These are phyloP conservation scores for Aeoliscus strigatus DNA, from an alignment of 2,797 vertebrate species.

Conservation along the genomic window DNA sequence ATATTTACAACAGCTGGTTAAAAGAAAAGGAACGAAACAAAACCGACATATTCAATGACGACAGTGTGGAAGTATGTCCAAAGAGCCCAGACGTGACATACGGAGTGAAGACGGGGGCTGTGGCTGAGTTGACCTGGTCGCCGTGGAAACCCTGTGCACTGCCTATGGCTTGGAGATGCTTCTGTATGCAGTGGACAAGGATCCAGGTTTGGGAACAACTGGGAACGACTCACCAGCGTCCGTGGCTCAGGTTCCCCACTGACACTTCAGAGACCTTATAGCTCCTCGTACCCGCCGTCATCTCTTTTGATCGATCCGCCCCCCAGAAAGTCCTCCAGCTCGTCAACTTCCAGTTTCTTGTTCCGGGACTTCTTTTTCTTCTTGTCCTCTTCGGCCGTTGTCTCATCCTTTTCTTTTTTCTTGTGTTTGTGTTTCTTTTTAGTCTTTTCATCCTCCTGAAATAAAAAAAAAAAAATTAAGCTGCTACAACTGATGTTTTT, in stretches of 20 bases:
- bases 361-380: constrained; percentile 72
- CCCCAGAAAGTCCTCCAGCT: constrained; percentile 92
- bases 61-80: constrained; percentile 37
- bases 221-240: too few relatives aligned
- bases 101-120: constrained; percentile 16
- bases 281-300: constrained; percentile 92
- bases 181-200: too few relatives aligned
- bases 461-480: too few relatives aligned
- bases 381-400: constrained; percentile 69
- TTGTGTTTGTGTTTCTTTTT: constrained; percentile 89
- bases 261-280: constrained; percentile 71
- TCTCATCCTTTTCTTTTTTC: constrained; percentile 79
- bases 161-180: constrained; percentile 65
- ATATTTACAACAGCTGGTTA: constrained; percentile 47
- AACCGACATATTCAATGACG: constrained; percentile 14
- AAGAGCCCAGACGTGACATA: constrained; percentile 16
- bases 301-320: constrained; percentile 76
- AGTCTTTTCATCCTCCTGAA: constrained; percentile 87
- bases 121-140: constrained; percentile 32
- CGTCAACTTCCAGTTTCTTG: constrained; percentile 80
- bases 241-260: constrained; percentile 3
- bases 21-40: too few relatives aligned
- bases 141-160: constrained; percentile 35
- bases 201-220: too few relatives aligned
- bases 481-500: too few relatives aligned